Base-by-base conservation (phyloP, 2,797 vertebrate species). In the Microctenopoma lineatum region DNA sequence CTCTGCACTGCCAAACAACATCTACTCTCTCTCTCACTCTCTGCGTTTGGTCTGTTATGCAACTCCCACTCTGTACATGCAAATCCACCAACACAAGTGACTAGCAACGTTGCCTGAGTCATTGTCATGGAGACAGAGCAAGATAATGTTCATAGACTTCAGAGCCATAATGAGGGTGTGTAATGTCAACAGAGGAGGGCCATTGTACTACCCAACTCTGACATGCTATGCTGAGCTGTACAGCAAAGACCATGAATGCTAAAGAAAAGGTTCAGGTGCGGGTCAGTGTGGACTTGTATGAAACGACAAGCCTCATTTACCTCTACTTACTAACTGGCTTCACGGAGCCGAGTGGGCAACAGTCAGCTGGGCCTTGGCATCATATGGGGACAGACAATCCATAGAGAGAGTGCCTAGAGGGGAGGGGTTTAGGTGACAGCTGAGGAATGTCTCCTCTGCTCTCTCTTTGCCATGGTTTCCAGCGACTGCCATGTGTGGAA, bases 401-500 rank as follows among this genome's bases (percentile, higher is more conserved):
- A 70, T 72, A 59, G 80, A 57, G 69, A 45, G 68, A 87, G 57
- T 26, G 80, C 78, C 73, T 79, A 0, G 58, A 83, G 69, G 84
- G 84, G 87, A 85, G 87, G 84, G 88, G 88, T 87, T 92, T 93
- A 93, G 90, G 81, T 95, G 95, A 95, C 95, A 96, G 95, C 95
- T 96, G 95, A 95, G 93, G 94, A 96, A 96, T 95, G 95, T 88
- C 89, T 92, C 91, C 88, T 86, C 86, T 89, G 85, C 88, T 88
- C 89, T 72, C 73, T 85, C 90, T 93, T 95, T 89, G 89, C 92
- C 92, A 93, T 75, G 92, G 92, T 96, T 96, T 96, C 95, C 92
- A 95, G 32, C 81, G 82, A 93, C 87, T 92, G 93, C 93, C 94
- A 96, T 94, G 92, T 91, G 89, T 95, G 92, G 96, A 96, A 98